Base-by-base conservation (phyloP, 2,113 vertebrate genomes). In the Solea solea region DNA sequence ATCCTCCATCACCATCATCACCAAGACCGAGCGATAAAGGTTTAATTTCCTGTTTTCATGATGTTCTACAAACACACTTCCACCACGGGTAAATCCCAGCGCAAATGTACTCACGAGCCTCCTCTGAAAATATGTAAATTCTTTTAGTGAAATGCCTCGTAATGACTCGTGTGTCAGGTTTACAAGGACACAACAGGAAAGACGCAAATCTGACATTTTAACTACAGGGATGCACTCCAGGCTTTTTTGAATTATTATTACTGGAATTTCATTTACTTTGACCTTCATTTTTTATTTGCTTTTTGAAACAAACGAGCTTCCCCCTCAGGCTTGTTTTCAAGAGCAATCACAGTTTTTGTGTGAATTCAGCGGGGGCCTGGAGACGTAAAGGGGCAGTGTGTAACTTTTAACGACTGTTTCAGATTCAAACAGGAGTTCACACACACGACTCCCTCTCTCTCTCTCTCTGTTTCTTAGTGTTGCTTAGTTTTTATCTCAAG, bases 101-200 rank as follows among this genome's bases (percentile, higher is more conserved):
- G 56, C 69, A 74, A 64, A 53, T 67, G 69, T 69, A 85, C 80
- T 74, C 75, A 74, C 27, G 69, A 15, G 45, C 52, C 53, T 65
- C 28, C 42, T 46, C 42, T 80, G 50, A 81, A 84, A 81, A 85
- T 77, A 85, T 86, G 77, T 59, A 61, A 89, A 85, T 72, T 77
- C 63, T 50, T 48, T 54, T 64, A 15, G 27, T 52, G 27, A 75
- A 83, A 79, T 49, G 63, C 64, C 60, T 48, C 72, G 75, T 77
- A 83, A 86, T 83, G 78, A 71, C 65, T 64, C 27, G 58, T 21
- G 56, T 65, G 58, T 64, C 83, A 78, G 56, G n/a, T 75, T 78
- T 55, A 76, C 16, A 15, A 16, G 28, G 21, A 66, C 68, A 73
- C 48, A 40, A 67, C 61, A 53, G 52, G 42, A 62, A 67, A 63